A percentile compares a stretch with the other conserved stretches of the same genome.
These are phyloP conservation scores for Coturnix japonica DNA, from an alignment of 2,113 vertebrate genomes.

Conservation along the genomic window DNA sequence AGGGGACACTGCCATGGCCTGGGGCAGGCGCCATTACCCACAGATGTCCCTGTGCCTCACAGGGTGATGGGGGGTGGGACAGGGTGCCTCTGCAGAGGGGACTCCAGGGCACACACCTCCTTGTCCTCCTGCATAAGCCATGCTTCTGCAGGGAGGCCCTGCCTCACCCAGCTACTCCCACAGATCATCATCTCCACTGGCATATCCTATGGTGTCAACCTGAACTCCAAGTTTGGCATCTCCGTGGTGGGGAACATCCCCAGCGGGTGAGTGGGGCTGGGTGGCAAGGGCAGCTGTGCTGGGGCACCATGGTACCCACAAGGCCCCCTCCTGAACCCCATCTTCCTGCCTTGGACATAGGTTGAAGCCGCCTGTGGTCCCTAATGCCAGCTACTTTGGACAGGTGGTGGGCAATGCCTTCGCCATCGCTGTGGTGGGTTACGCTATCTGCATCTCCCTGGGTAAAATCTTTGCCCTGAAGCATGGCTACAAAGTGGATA, in stretches of 20 bases:
- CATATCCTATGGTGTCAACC: constrained; percentile 79
- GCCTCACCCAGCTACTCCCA: background rate
- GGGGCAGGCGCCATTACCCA: too few species aligned
- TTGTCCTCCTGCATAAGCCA: background rate
- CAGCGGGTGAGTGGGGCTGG: constrained; percentile 80
- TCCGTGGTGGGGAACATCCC: constrained; percentile 89
- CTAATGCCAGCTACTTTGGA: constrained; percentile 74
- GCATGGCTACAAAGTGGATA: constrained; percentile 95
- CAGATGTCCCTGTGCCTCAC: background rate
- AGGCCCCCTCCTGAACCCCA: background rate
- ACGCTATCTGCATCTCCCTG: constrained; percentile 92
- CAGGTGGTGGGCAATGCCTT: constrained; percentile 89
- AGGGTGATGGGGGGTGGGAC: background rate
- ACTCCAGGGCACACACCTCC: background rate
- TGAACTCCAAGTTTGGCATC: constrained; percentile 74
- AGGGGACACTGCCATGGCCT: background rate
- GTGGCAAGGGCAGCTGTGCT: rapidly evolving
- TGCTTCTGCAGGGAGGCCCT: background rate
- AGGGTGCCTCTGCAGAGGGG: background rate
- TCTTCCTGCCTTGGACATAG: constrained; percentile 69
- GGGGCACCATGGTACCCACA: rapidly evolving
- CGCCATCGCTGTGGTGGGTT: constrained; percentile 91
- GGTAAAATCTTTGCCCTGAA: constrained; percentile 94
- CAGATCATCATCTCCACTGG: constrained; percentile 88
- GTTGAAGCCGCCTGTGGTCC: constrained; percentile 81